A percentile compares a stretch with the other conserved stretches of the same genome.
These are phyloP conservation scores for Volucella zonaria DNA, from an alignment of 2,888 invertebrate species.

Conservation along the genomic window DNA sequence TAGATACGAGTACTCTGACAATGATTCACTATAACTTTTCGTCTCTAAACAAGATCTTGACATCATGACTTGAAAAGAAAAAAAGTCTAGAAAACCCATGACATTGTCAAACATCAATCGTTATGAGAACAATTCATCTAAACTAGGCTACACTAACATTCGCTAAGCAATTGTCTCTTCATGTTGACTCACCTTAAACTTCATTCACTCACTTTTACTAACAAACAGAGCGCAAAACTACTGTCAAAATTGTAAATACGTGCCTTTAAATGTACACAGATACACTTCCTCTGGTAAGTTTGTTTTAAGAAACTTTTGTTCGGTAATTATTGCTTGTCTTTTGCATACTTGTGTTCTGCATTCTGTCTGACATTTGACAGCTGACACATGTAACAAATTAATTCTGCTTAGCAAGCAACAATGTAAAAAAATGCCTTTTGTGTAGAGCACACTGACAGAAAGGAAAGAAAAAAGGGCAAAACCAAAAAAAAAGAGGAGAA, in stretches of 20 bases:
- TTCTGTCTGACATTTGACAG: too few relatives aligned
- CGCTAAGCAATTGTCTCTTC: conserved; percentile 24
- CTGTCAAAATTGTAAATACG: too few relatives aligned
- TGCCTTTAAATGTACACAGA: too few relatives aligned
- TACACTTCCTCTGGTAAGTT: too few relatives aligned
- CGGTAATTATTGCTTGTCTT: neutral
- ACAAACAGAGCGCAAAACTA: too few relatives aligned
- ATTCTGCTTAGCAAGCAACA: too few relatives aligned
- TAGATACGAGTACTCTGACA: neutral
- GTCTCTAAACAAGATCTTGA: neutral
- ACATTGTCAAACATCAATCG: neutral
- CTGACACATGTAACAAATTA: too few relatives aligned
- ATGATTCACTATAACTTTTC: neutral
- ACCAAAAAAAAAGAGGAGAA: too few relatives aligned
- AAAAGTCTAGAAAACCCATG: conserved; percentile 4
- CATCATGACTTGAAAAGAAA: neutral
- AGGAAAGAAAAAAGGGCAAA: too few relatives aligned
- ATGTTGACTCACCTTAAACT: conserved; percentile 40
- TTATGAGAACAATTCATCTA: conserved; percentile 9
- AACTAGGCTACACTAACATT: conserved; percentile 45
- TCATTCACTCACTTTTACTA: conserved; percentile 9
- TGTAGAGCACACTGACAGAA: too few relatives aligned
- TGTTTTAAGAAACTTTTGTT: too few relatives aligned
- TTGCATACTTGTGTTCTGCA: neutral
- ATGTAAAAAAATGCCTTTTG: too few relatives aligned